These are phyloP conservation scores for Campodea augens DNA, from an alignment of 1,140 invertebrate genomes.

Conservation along the genomic window DNA sequence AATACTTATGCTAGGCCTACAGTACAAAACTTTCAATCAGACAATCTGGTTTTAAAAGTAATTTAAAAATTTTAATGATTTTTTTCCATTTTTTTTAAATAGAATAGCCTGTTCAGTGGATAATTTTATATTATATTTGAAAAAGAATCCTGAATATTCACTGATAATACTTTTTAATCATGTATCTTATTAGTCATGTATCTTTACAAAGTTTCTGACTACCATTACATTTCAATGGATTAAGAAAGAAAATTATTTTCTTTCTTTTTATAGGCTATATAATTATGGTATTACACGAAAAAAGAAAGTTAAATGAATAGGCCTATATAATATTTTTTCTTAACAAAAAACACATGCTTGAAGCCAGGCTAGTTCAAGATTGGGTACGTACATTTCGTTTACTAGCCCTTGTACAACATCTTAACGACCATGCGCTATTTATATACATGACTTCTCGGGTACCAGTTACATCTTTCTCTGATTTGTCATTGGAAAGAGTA, in stretches of 20 bases:
- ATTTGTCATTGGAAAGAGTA: constrained; percentile 47
- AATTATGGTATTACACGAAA: not conserved
- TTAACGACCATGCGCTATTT: constrained; percentile 38
- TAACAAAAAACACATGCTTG: constrained; percentile 18
- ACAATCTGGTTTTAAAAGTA: no score
- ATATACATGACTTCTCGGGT: constrained; percentile 34
- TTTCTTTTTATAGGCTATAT: constrained; percentile 6
- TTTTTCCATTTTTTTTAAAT: no score
- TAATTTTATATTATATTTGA: no score
- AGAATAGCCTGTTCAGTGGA: no score
- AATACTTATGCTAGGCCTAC: no score
- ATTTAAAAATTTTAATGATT: no score
- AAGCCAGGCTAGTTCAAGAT: constrained; percentile 33
- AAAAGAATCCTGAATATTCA: no score
- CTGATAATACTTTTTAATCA: not conserved
- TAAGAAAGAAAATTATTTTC: not conserved
- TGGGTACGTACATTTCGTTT: constrained; percentile 32
- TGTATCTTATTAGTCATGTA: not conserved
- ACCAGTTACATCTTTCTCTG: constrained; percentile 41
- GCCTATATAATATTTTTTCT: constrained; percentile 12
- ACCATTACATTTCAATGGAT: not conserved
- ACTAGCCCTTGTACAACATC: constrained; percentile 43
- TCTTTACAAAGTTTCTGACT: not conserved
- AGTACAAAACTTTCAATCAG: no score
- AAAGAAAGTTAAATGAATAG: not conserved